Percentiles rank a stretch among this genome's conserved stretches.
Evolutionary conservation across 2,113 vertebrate genomes (phyloP).

Genomic region (Leptobrachium ailaonicum): DNA sequence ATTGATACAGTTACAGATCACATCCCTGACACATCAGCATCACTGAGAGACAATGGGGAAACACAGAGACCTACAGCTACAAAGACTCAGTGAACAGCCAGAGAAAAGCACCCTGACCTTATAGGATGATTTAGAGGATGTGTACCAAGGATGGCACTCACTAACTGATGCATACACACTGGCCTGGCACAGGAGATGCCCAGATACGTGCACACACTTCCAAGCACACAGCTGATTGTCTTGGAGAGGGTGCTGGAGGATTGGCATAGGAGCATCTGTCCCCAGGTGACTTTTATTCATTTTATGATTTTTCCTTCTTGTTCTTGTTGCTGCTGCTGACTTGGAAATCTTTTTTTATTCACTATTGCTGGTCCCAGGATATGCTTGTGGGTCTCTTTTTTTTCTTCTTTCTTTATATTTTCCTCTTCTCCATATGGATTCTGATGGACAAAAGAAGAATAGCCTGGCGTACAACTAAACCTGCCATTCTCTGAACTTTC

Average conservation of each 20-base stretch:
- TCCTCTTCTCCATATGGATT: background rate
- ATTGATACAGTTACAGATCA: background rate
- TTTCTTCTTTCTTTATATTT: too few species aligned
- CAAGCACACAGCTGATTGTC: conserved; percentile 9
- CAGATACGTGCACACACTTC: background rate
- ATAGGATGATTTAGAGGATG: conserved; percentile 4
- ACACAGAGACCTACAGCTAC: conserved; percentile 26
- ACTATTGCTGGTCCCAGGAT: background rate
- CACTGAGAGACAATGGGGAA: conserved; percentile 35
- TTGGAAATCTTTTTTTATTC: background rate
- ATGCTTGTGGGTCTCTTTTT: background rate
- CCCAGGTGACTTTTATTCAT: conserved; percentile 27
- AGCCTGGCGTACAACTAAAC: conserved; percentile 4
- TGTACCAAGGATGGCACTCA: background rate
- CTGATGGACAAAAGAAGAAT: background rate
- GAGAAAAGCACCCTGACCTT: conserved; percentile 19
- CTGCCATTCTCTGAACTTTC: conserved; percentile 28
- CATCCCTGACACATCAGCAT: conserved; percentile 19
- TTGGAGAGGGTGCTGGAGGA: conserved; percentile 4
- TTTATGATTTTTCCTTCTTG: background rate
- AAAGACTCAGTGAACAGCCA: conserved; percentile 1
- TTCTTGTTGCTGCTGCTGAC: background rate
- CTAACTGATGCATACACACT: conserved; percentile 23
- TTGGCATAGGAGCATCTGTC: conserved; percentile 17
- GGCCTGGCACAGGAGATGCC: conserved; percentile 1